Evolutionary conservation across 2,888 invertebrate genomes (phyloP), one percentile per base, ranked within the genome.

Genomic region (Caenorhabditis sinica): DNA sequence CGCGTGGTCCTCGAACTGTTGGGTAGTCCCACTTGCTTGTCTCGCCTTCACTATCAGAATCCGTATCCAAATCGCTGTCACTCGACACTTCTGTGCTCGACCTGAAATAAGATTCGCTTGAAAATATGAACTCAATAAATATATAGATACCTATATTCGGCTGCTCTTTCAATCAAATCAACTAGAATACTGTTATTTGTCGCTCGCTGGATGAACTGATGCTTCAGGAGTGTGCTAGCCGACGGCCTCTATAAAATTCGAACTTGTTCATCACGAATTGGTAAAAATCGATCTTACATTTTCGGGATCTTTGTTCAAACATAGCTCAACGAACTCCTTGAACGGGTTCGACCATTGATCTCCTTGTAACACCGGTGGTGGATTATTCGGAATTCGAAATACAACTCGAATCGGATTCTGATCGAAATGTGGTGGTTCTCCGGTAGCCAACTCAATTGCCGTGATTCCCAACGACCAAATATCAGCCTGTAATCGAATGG

Each of bases 261-360:
- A n/a, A 17, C 33, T 66, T 0, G 33, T 30, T 25, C n/a, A 45
- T 49, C 15, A 36, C n/a, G n/a, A n/a, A 36, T 33, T 17, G 23
- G 23, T n/a, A 0, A 49, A 77, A 94, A 95, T n/a, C 20, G 20
- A 8, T 20, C 49, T 20, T 94, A 97, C 97, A 95, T 99, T 98
- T 95, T 98, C 97, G 9, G 98, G 98, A 94, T 98, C 98, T 94
- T 99, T 99, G 94, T 99, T 99, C 91, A 99, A 95, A 94, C 99
- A 99, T 82, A 96, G 95, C 93, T 97, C 97, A 89, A 97, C 97
- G 94, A 97, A 97, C 94, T 97, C 97, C 94, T 92, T 97, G 95
- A 97, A 97, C 89, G 95, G 95, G 93, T 96, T 96, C 90, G 96
- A 96, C 94, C 96, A 97, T 94, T 96, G 96, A 88, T 96, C 96